Evolutionary conservation across 2,113 vertebrate species (phyloP), one percentile per base, ranked within the genome.

Genomic region (Cyprinus carpio): DNA sequence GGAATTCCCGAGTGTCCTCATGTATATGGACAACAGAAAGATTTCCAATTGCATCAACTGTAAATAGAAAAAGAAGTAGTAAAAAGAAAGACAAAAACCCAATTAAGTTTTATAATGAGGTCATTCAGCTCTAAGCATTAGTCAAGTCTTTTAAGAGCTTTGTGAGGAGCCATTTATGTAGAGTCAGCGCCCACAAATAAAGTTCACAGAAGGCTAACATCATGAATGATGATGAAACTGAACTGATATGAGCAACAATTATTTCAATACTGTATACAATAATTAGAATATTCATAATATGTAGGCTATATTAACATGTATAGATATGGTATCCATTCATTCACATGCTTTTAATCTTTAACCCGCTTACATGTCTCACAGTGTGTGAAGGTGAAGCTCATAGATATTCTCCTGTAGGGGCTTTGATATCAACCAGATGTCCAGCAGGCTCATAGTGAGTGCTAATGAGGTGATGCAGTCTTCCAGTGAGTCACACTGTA

Each of bases 321-420:
- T 9, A 49, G 10, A 49, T 13, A 49, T 11, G 46, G 11, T 12
- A 13, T 49, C 46, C 46, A 49, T 49, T 49, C 46, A 49, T 49
- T 49, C 12, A 49, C 46, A 49, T 49, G 34, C 8, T 18, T 81
- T 9, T n/a, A n/a, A 37, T 77, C 23, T 65, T 78, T 34, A 88
- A 88, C 87, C 84, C 84, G 0, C 75, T 51, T n/a, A 0, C 76
- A 56, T 54, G 64, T 72, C 58, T 88, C 87, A 74, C 87, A 88
- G 87, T 88, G 87, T 62, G 84, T n/a, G 87, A 12, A 88, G 84
- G 5, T 85, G 74, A 54, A 88, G 84, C 75, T 62, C 75, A 76
- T 79, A 75, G 6, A 88, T 51, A n/a, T 27, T 83, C 64, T 67
- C 75, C 69, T 60, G 20, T 27, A 31, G 62, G 71, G n/a, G 74